Percentiles rank a stretch among this genome's conserved stretches.
These are phyloP conservation scores for Chamaetylas fuelleborni DNA, from an alignment of 2,113 vertebrate genomes.

Conservation along the genomic window DNA sequence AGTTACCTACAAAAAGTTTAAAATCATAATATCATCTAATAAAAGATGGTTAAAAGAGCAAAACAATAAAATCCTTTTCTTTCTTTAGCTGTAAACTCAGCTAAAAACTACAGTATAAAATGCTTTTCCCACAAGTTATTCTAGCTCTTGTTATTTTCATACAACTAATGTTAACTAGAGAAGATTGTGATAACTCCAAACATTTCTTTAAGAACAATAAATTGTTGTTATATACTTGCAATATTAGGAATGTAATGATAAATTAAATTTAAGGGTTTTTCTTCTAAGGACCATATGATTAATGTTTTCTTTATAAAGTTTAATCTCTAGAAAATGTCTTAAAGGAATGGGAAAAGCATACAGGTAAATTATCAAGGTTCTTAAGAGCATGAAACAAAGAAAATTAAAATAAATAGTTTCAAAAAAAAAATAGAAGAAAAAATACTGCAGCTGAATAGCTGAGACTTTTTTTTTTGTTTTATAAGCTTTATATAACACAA, in stretches of 20 bases:
- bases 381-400: neutral
- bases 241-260: neutral
- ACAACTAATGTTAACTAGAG: neutral
- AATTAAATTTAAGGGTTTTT: neutral
- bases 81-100: neutral
- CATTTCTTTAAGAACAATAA: neutral
- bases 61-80: neutral
- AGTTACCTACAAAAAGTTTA: neutral
- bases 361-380: neutral
- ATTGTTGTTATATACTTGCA: neutral
- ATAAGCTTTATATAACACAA: neutral
- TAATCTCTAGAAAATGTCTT: neutral
- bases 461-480: neutral
- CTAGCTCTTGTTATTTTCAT: neutral
- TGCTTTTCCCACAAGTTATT: neutral
- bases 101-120: neutral
- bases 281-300: neutral
- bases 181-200: neutral
- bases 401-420: neutral
- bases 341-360: neutral
- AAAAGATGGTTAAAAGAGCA: neutral
- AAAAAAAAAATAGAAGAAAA: neutral
- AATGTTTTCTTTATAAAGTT: neutral
- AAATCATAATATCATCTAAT: neutral
- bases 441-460: neutral